Percentiles rank a stretch among this genome's conserved stretches.
Evolutionary conservation across 2,888 invertebrate genomes (phyloP).

Genomic region (Melinaea marsaeus): DNA sequence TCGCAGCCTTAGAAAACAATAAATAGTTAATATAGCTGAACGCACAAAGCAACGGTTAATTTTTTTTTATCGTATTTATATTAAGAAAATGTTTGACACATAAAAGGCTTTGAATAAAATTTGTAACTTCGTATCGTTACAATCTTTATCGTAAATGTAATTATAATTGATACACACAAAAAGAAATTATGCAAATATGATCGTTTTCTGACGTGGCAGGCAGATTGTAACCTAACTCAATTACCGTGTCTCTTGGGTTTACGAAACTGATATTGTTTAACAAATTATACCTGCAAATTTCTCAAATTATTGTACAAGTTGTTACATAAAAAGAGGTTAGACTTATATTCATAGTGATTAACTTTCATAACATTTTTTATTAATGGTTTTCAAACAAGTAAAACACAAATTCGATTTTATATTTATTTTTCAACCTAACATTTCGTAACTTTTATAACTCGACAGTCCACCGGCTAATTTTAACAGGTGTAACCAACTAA

Average conservation of each 20-base stretch:
- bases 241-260: constrained; percentile 47
- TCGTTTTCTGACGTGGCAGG: constrained; percentile 59
- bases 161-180: constrained; percentile 55
- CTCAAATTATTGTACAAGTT: background rate
- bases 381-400: constrained; percentile 34
- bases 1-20: too few species aligned
- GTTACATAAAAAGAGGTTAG: too few species aligned
- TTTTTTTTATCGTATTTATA: too few species aligned
- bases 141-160: background rate
- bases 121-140: background rate
- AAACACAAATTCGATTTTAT: constrained; percentile 61
- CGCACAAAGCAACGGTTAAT: too few species aligned
- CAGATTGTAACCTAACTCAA: constrained; percentile 66
- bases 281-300: background rate
- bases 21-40: too few species aligned
- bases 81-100: too few species aligned
- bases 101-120: too few species aligned
- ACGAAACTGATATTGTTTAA: constrained; percentile 6
- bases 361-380: too few species aligned
- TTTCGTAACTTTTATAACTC: constrained; percentile 71
- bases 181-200: constrained; percentile 72
- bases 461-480: constrained; percentile 72
- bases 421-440: constrained; percentile 78
- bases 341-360: too few species aligned
- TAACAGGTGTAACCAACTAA: constrained; percentile 73